Base-by-base conservation (phyloP, 2,797 vertebrate genomes). In the Tangara arthus region DNA sequence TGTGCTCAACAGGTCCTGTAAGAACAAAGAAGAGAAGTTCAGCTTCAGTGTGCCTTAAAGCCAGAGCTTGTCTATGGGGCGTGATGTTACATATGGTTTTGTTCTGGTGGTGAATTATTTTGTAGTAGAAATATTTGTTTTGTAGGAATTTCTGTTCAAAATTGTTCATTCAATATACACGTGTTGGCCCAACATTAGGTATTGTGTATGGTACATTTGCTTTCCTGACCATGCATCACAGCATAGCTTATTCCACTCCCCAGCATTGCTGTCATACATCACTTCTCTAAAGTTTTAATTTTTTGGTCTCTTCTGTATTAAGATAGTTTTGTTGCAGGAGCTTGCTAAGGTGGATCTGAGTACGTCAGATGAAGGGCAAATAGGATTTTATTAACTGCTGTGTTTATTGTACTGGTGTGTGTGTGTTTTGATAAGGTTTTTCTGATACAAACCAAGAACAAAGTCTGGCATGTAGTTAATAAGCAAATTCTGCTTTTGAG, bases 401-500 rank as follows among this genome's bases (percentile, higher is more conserved):
- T 81, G 50, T 92, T 94, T 95, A 55, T 83, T 92, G 63, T 94
- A 87, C 89, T 85, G 37, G 37, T 53, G 35, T 61, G 5, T 92
- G 56, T 57, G 28, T 55, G 34, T 77, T 90, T 91, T 88, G 95
- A 89, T 92, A 93, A 96, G 72, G 42, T 53, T 87, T 94, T 94
- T 75, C 57, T 91, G 59, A 91, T 97, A 93, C 4, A 90, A 93
- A 65, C 63, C 47, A 64, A 69, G 94, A 92, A 55, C 75, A 70
- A 96, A 90, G 87, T 82, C 56, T 78, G 50, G 28, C 50, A 41
- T 76, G 73, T 92, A 63, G 91, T 97, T 97, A 96, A 89, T 96
- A 70, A 93, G 73, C 94, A 92, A 65, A 63, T 71, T 73, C 65
- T 65, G 46, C 64, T 91, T 91, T 91, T 88, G 46, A 78, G 42